Evolutionary conservation across 2,888 invertebrate species (phyloP), one percentile per base, ranked within the genome.

Genomic region (Leucophenga maculata): DNA sequence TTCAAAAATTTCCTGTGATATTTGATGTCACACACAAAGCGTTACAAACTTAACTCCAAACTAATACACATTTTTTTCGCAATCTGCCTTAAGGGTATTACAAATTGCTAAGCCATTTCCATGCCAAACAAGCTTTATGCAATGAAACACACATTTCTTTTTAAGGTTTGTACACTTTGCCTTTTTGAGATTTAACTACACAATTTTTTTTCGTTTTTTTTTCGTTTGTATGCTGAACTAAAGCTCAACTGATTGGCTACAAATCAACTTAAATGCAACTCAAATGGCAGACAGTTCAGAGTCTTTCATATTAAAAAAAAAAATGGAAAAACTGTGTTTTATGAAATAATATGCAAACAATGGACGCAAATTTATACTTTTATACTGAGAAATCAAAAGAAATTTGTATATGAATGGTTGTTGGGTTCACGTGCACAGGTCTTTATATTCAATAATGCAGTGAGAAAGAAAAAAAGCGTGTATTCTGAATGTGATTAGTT

Each of bases 401-500:
- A 57, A 31, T 55, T 20, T 55, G 55, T 9, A 20, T 55, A 20
- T 32, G 60, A 39, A 60, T 32, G 18, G n/a, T 14, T n/a, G 8
- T 39, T 8, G 39, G 8, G 39, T 39, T 39, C 14, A 31, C 11
- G 16, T 44, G 59, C 14, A 31, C 11, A 8, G 16, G 59, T 60
- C 39, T n/a, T 11, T 67, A 65, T 32, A 6, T 46, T 71, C 9
- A 16, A 6, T 14, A 44, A 71, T 68, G 68, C 71, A 70, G 64
- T 50, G 18, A 50, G 32, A 68, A 18, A 68, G 11, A 46, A 44
- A 39, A 14, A 57, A 74, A 32, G 26, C 46, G 26, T 68, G 59
- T 20, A 8, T 26, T 57, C 1, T 18, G 26, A 20, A 62, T 62
- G 9, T 1, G 57, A 71, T 78, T 73, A 79, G 77, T 78, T 82